Base-by-base conservation (phyloP, 2,888 invertebrate genomes). In the Disparrhopalites patrizii region DNA sequence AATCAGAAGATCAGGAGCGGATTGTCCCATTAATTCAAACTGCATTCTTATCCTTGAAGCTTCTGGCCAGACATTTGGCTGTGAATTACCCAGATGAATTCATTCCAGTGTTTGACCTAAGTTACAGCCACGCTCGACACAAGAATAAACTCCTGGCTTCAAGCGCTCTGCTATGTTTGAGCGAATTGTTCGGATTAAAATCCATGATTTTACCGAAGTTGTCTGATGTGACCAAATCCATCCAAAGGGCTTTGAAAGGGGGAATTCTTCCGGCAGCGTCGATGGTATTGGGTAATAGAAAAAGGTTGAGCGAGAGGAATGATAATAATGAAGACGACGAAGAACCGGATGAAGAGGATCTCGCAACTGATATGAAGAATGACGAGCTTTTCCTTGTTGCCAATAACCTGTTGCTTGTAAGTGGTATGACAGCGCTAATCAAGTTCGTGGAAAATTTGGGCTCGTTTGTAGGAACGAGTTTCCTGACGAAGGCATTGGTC, bases 21-120 rank as follows among this genome's bases (percentile, higher is more conserved):
- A 77, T 84, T 51, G 86, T 87, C 73, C 78, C 86, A 20, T 86
- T 89, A 70, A 87, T 91, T 75, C 94, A 95, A 80, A 89, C 89
- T 0, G 89, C 91, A 0, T 81, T 96, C 30, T 83, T 92, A 50
- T 88, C 90, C 0, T 79, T 95, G 51, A 94, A 95, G 79, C 79
- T 93, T 15, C 78, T 95, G n/a, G 87, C 90, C 0, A 87, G 87
- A 77, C 79, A 86, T 67, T 79, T 93, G 54, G 91, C 89, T 0
- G 76, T 81, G 0, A 81, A 85, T 25, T 82, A 89, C 72, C 87
- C 89, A 0, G 83, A 85, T 7, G 82, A 85, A 33, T 93, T 94
- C 77, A 84, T 86, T 68, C 81, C 85, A 31, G 83, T 83, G 0
- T 74, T 74, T 57, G 58, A 73, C 0, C 52, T 72, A 1, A 63